Evolutionary conservation across 1,140 invertebrate species (phyloP).

Genomic region (Caerostris extrusa): DNA sequence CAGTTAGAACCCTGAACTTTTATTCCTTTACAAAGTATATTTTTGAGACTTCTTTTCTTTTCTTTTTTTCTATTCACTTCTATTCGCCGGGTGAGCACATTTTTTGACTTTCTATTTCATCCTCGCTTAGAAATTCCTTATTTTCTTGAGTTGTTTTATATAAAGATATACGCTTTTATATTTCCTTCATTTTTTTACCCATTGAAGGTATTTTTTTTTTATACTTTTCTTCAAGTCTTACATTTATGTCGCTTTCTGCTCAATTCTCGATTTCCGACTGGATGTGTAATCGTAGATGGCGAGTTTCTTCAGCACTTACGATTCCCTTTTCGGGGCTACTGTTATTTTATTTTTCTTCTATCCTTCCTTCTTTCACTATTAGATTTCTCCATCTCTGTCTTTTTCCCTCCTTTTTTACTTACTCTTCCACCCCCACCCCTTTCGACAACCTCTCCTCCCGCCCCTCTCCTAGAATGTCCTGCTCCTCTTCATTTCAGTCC

Average conservation of each 20-base stretch:
- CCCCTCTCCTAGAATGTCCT: background rate
- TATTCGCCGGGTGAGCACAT: background rate
- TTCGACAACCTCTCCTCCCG: background rate
- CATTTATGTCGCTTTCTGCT: constrained; percentile 44
- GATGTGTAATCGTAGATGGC: constrained; percentile 55
- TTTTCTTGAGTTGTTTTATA: constrained; percentile 21
- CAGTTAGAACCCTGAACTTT: background rate
- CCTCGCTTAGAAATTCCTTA: background rate
- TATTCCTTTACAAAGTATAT: constrained; percentile 28
- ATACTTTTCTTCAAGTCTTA: background rate
- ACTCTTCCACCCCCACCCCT: background rate
- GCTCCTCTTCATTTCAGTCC: constrained; percentile 54
- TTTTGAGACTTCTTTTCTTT: constrained; percentile 38
- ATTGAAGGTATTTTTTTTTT: background rate
- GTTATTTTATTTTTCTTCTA: background rate
- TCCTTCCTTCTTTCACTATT: background rate
- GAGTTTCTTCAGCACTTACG: constrained; percentile 7
- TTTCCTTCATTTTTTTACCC: background rate
- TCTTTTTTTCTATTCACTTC: background rate
- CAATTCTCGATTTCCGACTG: constrained; percentile 57
- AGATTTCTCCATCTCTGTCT: constrained; percentile 31
- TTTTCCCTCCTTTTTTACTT: background rate
- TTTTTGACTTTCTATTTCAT: constrained; percentile 6
- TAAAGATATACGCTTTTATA: constrained; percentile 60
- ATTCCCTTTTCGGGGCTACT: constrained; percentile 4